These are phyloP conservation scores for Danio kyathit DNA, from an alignment of 2,797 vertebrate genomes.

Conservation along the genomic window DNA sequence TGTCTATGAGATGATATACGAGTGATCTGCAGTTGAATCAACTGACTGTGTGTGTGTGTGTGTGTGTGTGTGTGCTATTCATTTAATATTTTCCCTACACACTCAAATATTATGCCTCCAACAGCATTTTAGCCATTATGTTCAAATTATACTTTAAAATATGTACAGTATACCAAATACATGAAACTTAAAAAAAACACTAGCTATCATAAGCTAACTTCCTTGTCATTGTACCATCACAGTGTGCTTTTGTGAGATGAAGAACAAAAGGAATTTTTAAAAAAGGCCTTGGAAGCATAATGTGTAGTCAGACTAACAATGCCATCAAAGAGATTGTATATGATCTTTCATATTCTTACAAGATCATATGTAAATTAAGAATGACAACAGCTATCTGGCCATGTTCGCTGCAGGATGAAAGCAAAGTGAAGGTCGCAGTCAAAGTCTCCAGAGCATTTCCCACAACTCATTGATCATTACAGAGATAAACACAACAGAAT, in stretches of 20 bases:
- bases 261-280: background rate
- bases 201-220: no score
- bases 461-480: conserved; percentile 3
- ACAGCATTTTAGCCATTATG: background rate
- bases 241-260: background rate
- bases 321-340: conserved; percentile 15
- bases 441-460: background rate
- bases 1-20: no score
- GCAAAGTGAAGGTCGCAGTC: conserved; percentile 9
- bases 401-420: conserved; percentile 36
- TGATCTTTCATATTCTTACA: conserved; percentile 56
- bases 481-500: conserved; percentile 25
- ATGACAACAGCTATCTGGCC: conserved; percentile 69
- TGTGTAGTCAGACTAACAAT: conserved; percentile 48
- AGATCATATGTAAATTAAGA: conserved; percentile 63
- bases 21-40: no score
- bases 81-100: no score
- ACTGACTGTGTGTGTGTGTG: no score
- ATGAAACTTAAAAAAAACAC: background rate
- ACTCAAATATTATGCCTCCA: background rate
- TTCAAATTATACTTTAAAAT: background rate
- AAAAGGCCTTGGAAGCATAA: conserved; percentile 23
- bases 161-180: background rate
- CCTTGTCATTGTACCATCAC: background rate
- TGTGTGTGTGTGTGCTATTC: no score